Percentiles rank a stretch among this genome's conserved stretches.
These are phyloP conservation scores for Burhinus bistriatus DNA, from an alignment of 2,113 vertebrate species.

Conservation along the genomic window DNA sequence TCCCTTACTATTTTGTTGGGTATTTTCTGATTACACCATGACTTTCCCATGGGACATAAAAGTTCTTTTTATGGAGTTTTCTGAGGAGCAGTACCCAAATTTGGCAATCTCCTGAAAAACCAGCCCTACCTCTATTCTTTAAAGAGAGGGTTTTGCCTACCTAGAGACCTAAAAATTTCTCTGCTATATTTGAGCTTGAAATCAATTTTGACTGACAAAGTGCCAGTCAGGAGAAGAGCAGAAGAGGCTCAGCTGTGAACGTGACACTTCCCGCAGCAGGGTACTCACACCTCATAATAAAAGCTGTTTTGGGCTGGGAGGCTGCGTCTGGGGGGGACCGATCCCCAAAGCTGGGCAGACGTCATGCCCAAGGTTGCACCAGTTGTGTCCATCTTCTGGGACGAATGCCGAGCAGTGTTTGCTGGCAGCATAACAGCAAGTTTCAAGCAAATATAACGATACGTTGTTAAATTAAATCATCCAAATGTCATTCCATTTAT, in stretches of 20 bases:
- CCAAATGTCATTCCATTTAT: background rate
- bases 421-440: accelerated
- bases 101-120: background rate
- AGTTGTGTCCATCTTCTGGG: background rate
- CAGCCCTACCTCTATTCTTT: background rate
- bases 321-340: accelerated
- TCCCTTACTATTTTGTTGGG: background rate
- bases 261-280: background rate
- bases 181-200: background rate
- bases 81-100: background rate
- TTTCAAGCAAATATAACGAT: background rate
- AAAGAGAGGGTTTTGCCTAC: background rate
- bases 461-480: background rate
- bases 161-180: background rate
- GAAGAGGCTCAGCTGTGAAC: background rate
- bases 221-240: background rate
- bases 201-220: background rate
- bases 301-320: background rate
- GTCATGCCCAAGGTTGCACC: background rate
- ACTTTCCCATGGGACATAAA: background rate
- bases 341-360: background rate
- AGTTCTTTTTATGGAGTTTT: background rate
- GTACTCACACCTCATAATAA: background rate
- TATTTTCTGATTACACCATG: background rate
- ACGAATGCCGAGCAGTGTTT: background rate